These are phyloP conservation scores for Passerina amoena DNA, from an alignment of 2,113 vertebrate genomes.

Conservation along the genomic window DNA sequence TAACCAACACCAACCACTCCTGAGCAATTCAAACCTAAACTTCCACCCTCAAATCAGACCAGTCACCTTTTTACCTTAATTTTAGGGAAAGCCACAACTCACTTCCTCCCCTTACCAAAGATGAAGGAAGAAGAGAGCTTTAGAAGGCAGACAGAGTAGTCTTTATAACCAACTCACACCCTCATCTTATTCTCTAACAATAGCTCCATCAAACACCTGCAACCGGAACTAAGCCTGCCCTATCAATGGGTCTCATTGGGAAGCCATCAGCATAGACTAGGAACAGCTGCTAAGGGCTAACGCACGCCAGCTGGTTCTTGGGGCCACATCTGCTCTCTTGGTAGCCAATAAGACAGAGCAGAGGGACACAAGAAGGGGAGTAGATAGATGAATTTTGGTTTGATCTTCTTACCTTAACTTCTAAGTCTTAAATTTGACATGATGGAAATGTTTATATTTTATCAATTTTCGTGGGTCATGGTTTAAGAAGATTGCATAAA, in stretches of 20 bases:
- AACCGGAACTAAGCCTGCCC: neutral
- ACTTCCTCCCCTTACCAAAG: rapidly evolving
- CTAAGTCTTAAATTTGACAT: neutral
- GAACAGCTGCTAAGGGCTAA: neutral
- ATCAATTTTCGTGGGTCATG: neutral
- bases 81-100: neutral
- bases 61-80: neutral
- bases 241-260: neutral
- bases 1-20: neutral
- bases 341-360: neutral
- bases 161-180: neutral
- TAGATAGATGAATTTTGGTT: neutral
- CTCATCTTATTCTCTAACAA: neutral
- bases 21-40: neutral
- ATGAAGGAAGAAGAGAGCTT: neutral
- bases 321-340: neutral
- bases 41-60: neutral
- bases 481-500: neutral
- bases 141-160: rapidly evolving
- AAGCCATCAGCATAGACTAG: neutral
- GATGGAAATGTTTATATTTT: neutral
- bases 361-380: neutral
- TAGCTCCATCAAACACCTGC: neutral
- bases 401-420: neutral
- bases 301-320: neutral